Base-by-base conservation (phyloP, 2,888 invertebrate genomes). In the Mimachlamys varia region DNA sequence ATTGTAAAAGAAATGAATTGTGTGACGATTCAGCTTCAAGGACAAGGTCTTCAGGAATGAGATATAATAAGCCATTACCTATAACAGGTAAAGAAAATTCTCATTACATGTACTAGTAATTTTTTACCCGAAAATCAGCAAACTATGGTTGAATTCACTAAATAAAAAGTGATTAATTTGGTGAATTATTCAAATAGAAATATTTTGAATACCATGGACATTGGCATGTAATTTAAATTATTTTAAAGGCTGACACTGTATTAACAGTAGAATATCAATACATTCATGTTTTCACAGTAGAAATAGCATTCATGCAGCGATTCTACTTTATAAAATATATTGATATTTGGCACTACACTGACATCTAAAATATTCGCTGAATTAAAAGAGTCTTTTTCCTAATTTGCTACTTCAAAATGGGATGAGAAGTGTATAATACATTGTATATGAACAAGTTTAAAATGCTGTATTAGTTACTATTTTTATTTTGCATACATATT, bases 1-100 rank as follows among this genome's bases (percentile, higher is more conserved):
- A 97, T 99, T 99, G 97, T 99, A 99, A 97, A 99, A 99, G 97
- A 99, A 99, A 97, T 99, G 99, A 96, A 99, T 99, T 0, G 99
- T 99, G 96, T 99, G 99, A 93, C 98, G 98, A 97, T 99, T 99
- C 89, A 99, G 97, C 97, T 99, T 99, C 91, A 99, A 97, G 95
- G 99, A 99, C 90, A 99, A 97, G 0, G 99, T 99, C 97, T 99
- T 99, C 94, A 99, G 97, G 97, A 99, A 99, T 89, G 99, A 99
- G 96, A 99, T 99, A 97, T 99, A 99, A 97, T 99, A 99, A 0
- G 99, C 99, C 99, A 99, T 99, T 89, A 99, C 97, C 97, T 97
- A 93, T 19, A 94, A 94, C 88, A n/a, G 90, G 89, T 90, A 19
- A 5, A n/a, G n/a, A 88, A 89, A 88, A 7, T 22, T 50, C 27